Percentiles rank a stretch among this genome's conserved stretches.
phyloP scores from a whole-genome alignment of 1,140 invertebrate genomes.

The Gryllus bimaculatus region DNA sequence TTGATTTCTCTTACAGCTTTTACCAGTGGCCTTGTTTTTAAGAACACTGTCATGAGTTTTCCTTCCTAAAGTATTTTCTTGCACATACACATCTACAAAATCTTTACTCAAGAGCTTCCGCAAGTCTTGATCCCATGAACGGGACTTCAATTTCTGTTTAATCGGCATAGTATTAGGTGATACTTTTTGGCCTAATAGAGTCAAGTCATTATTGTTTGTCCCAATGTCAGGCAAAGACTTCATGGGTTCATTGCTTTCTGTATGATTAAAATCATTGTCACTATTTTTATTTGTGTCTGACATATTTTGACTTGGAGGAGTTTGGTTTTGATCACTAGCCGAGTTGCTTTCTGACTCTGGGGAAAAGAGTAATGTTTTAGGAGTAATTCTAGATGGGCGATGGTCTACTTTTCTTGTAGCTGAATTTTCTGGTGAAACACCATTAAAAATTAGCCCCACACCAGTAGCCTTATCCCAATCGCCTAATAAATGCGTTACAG shows the following conservation, averaged over 20 bases:
- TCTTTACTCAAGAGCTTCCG: background rate
- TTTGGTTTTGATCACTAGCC: background rate
- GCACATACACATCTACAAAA: slow-evolving; percentile 7
- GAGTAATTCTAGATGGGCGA: background rate
- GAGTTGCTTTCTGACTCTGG: background rate
- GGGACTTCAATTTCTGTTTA: background rate
- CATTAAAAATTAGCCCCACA: slow-evolving; percentile 33
- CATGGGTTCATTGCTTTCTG: background rate
- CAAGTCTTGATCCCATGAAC: slow-evolving; percentile 13
- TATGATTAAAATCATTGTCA: background rate
- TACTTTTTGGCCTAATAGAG: background rate
- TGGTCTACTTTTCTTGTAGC: background rate
- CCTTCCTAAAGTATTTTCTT: too few species aligned
- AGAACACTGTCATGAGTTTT: too few species aligned
- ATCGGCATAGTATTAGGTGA: background rate
- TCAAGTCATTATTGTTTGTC: too few species aligned
- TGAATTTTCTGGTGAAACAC: slow-evolving; percentile 22
- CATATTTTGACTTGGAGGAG: background rate
- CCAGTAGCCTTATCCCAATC: slow-evolving; percentile 36
- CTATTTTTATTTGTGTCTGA: background rate
- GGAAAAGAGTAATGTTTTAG: background rate
- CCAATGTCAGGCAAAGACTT: too few species aligned
- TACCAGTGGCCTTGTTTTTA: too few species aligned
- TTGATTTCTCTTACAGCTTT: too few species aligned
- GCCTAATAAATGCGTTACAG: slow-evolving; percentile 32